Percentiles rank a stretch among this genome's conserved stretches.
phyloP scores from a whole-genome alignment of 2,888 invertebrate species.

The Plemyria rubiginata region DNA sequence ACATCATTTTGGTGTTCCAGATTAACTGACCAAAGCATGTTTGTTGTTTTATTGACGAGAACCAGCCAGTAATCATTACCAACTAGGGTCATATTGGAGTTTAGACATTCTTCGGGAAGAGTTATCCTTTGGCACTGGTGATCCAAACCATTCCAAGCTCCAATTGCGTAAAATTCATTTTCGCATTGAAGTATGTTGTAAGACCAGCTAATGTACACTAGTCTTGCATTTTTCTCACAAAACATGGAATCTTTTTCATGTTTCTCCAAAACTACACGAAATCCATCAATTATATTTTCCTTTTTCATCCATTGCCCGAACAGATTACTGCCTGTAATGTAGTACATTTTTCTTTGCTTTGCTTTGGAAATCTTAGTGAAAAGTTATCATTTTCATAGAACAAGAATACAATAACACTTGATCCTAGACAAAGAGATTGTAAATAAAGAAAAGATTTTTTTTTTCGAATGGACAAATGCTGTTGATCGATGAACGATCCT shows the following conservation, averaged over 20 bases:
- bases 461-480: too few relatives aligned
- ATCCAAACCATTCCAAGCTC: slow-evolving; percentile 60
- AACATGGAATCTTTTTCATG: slow-evolving; percentile 36
- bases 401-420: too few relatives aligned
- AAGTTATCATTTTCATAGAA: too few relatives aligned
- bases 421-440: too few relatives aligned
- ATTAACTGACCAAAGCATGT: slow-evolving; percentile 57
- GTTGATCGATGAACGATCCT: too few relatives aligned
- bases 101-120: slow-evolving; percentile 52
- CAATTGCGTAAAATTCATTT: slow-evolving; percentile 59
- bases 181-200: slow-evolving; percentile 66
- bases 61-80: slow-evolving; percentile 69
- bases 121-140: slow-evolving; percentile 53
- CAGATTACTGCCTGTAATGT: slow-evolving; percentile 70
- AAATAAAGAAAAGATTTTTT: too few relatives aligned
- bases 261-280: slow-evolving; percentile 45
- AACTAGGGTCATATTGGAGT: slow-evolving; percentile 47
- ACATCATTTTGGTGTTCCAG: slow-evolving; percentile 49
- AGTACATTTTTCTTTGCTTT: slow-evolving; percentile 47
- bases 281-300: slow-evolving; percentile 52
- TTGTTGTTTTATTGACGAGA: slow-evolving; percentile 50
- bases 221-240: slow-evolving; percentile 43
- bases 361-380: too few relatives aligned
- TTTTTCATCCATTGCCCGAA: slow-evolving; percentile 72
- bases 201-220: slow-evolving; percentile 68